These are phyloP conservation scores for Ophion costatus DNA, from an alignment of 2,888 invertebrate genomes.

Conservation along the genomic window DNA sequence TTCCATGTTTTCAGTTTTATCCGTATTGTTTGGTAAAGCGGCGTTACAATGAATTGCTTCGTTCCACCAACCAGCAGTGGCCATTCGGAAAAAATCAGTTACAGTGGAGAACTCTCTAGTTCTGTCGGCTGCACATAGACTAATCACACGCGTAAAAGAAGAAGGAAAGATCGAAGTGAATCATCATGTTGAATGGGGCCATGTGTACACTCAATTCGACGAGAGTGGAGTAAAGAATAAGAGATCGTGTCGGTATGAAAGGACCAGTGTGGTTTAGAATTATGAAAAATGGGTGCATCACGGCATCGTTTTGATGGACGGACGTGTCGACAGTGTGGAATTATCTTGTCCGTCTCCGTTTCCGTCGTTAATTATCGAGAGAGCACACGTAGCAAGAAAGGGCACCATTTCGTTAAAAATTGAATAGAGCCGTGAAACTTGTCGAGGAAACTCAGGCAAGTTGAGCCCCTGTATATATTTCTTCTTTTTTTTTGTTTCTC, in stretches of 20 bases:
- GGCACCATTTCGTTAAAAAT: conserved; percentile 75
- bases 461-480: background rate
- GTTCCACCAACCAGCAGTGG: no score
- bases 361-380: conserved; percentile 60
- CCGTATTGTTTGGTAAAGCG: no score
- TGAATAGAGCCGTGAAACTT: conserved; percentile 70
- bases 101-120: no score
- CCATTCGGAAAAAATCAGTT: no score
- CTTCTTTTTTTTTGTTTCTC: conserved; percentile 7
- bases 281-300: conserved; percentile 65
- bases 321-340: conserved; percentile 77
- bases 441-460: conserved; percentile 70
- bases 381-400: conserved; percentile 19
- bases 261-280: conserved; percentile 28
- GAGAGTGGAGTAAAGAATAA: no score
- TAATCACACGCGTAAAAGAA: no score
- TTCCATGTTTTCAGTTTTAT: no score
- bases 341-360: conserved; percentile 73
- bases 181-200: background rate
- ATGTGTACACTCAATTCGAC: background rate
- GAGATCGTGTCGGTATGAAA: no score
- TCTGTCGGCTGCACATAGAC: no score
- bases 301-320: conserved; percentile 35
- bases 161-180: no score
- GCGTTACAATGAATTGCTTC: no score